phyloP scores from a whole-genome alignment of 1,140 invertebrate species.

The Steinernema khuongi region DNA sequence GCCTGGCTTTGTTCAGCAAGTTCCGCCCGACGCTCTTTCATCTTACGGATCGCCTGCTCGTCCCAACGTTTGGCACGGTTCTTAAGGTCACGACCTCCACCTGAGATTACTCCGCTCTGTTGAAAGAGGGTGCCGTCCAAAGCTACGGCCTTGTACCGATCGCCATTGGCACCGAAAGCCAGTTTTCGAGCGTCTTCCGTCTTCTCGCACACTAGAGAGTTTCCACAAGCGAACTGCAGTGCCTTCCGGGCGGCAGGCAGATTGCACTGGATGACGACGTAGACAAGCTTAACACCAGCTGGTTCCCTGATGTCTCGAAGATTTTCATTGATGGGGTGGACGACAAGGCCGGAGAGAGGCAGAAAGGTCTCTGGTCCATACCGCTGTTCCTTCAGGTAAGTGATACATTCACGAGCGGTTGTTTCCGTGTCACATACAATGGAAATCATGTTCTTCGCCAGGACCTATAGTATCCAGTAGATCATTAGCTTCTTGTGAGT shows the following conservation, averaged over 20 bases:
- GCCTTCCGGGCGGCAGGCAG: slow-evolving; percentile 81
- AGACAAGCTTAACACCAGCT: slow-evolving; percentile 86
- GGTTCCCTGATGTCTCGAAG: slow-evolving; percentile 84
- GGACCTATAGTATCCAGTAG: slow-evolving; percentile 58
- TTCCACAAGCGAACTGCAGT: slow-evolving; percentile 94
- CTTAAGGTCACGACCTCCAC: slow-evolving; percentile 71
- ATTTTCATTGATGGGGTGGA: slow-evolving; percentile 79
- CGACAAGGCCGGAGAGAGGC: slow-evolving; percentile 91
- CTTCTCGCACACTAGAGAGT: slow-evolving; percentile 76
- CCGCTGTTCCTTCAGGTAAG: slow-evolving; percentile 95
- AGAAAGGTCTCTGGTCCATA: slow-evolving; percentile 96
- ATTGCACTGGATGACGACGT: slow-evolving; percentile 93
- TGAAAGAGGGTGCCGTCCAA: slow-evolving; percentile 98
- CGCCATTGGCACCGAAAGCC: slow-evolving; percentile 81
- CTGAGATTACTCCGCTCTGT: slow-evolving; percentile 97
- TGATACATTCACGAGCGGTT: slow-evolving; percentile 91
- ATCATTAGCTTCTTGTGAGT: slow-evolving; percentile 5
- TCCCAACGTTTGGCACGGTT: slow-evolving; percentile 97
- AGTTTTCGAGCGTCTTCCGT: slow-evolving; percentile 95
- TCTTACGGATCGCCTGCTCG: slow-evolving; percentile 77
- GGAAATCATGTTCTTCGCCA: slow-evolving; percentile 94
- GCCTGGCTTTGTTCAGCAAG: slow-evolving; percentile 71
- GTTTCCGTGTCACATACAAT: slow-evolving; percentile 98
- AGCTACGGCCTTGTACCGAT: slow-evolving; percentile 73
- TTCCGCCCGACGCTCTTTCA: slow-evolving; percentile 73